Base-by-base conservation (phyloP, 2,797 vertebrate genomes). In the Micropoecilia bifurca region DNA sequence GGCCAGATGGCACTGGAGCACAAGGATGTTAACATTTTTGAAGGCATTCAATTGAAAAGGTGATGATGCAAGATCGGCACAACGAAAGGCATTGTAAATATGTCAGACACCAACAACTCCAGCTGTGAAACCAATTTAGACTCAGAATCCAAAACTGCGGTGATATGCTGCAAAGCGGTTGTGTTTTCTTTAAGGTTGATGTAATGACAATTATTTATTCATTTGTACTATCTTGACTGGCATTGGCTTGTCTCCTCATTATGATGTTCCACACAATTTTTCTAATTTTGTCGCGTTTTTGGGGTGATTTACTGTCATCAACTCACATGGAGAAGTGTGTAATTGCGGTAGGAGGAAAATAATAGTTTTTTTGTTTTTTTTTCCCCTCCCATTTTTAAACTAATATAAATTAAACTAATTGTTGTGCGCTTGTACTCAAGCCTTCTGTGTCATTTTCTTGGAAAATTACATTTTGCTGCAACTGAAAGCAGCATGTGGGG, bases 1-100 rank as follows among this genome's bases (percentile, higher is more conserved):
- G 41, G n/a, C 55, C 43, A 22, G 59, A 50, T 48, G 75, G 36
- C 4, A 61, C 36, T 74, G 48, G 82, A 80, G 79, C 47, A 77
- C 74, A 74, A 10, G 48, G 36, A 45, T 69, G 77, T 71, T 61
- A 71, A 84, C 75, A 59, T 72, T 68, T 80, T 73, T 74, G 61
- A 78, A 80, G 47, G 46, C 47, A 75, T 80, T 82, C n/a, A 85
- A 75, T 84, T 43, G 74, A 68, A 75, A 82, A 63, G 41, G 68
- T 16, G 39, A 57, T 73, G 36, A 78, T 82, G 36, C 9, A 39
- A 69, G 74, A 75, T 76, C 73, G 75, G 71, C 39, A 57, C 55
- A 55, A 78, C n/a, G 55, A 39, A n/a, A 73, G 5, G 30, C 53
- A 71, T 41, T 74, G 46, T 20, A 50, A 48, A 75, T 71, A 68